Evolutionary conservation across 1,140 invertebrate genomes (phyloP).

Genomic region (Drosophila cardini): DNA sequence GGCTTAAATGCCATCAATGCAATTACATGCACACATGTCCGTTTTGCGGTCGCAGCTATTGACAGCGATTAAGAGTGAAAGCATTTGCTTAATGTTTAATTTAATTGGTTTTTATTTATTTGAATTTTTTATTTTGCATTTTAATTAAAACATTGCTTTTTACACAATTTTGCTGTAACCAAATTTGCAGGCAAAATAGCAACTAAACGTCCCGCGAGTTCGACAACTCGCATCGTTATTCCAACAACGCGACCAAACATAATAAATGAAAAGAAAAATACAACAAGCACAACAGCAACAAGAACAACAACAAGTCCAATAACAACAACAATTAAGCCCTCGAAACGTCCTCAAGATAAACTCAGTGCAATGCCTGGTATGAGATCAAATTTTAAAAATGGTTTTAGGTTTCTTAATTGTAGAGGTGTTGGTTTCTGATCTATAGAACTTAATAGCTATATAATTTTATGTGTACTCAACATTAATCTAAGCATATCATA

Average conservation of each 20-base stretch:
- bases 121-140: conserved; percentile 15
- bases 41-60: conserved; percentile 88
- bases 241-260: background rate
- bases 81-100: conserved; percentile 23
- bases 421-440: conserved; percentile 37
- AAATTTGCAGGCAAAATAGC: background rate
- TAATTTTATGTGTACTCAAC: conserved; percentile 4
- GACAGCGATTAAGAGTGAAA: conserved; percentile 84
- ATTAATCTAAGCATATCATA: conserved; percentile 4
- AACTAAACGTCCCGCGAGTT: background rate
- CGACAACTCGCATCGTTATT: background rate
- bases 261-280: background rate
- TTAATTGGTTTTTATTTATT: conserved; percentile 14
- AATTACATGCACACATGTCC: conserved; percentile 90
- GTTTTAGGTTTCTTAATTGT: background rate
- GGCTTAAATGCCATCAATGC: conserved; percentile 90
- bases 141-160: background rate
- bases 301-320: background rate
- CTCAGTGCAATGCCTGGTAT: conserved; percentile 58
- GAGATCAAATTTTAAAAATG: conserved; percentile 20
- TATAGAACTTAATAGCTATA: background rate
- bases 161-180: too few relatives aligned
- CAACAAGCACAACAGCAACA: background rate
- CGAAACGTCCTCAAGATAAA: conserved; percentile 54
- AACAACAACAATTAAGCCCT: background rate